Evolutionary conservation across 1,140 invertebrate species (phyloP), one percentile per base, ranked within the genome.

Genomic region (Gerris buenoi): DNA sequence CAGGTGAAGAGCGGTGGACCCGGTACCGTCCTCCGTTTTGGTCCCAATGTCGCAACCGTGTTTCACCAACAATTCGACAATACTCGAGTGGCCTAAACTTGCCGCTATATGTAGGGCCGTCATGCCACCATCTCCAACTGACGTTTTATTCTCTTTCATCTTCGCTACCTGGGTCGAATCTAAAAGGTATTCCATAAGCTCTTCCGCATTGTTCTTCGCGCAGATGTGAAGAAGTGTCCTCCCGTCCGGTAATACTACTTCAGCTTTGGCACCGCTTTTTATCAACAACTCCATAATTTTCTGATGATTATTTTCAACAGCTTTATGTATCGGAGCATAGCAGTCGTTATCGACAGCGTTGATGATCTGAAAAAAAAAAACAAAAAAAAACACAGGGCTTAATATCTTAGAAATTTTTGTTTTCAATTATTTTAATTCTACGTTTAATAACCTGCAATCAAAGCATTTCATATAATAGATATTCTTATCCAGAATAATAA

Each of bases 91-190:
- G 27, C 88, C 86, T 71, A 84, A 81, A 46, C 78, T 76, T 1
- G 86, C 85, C 22, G 87, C 86, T 26, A 86, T 79, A 78, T 89
- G 88, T 27, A 90, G 76, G 0, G 88, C 82, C 1, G 85, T 81
- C 69, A 79, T 76, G 22, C 80, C 81, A 1, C 71, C 72, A 68
- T 67, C 71, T 71, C 74, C 73, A 2, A 68, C 64, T 18, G 70
- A 68, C 28, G 73, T 76, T 70, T 74, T 63, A 22, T 70, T 67
- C 67, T 69, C 76, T 76, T 61, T 77, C 74, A 74, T 28, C 62
- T 66, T 69, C 27, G n/a, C 23, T 70, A 66, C 68, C 61, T 68
- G 66, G 73, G 78, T 3, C 5, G 5, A 73, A 68, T 75, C 71
- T 26, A 81, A 67, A 60, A 83, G 71, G 25, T 69, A 64, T 69